Percentiles rank a stretch among this genome's conserved stretches.
phyloP scores from a whole-genome alignment of 2,888 invertebrate species.

The Acleris cristana region DNA sequence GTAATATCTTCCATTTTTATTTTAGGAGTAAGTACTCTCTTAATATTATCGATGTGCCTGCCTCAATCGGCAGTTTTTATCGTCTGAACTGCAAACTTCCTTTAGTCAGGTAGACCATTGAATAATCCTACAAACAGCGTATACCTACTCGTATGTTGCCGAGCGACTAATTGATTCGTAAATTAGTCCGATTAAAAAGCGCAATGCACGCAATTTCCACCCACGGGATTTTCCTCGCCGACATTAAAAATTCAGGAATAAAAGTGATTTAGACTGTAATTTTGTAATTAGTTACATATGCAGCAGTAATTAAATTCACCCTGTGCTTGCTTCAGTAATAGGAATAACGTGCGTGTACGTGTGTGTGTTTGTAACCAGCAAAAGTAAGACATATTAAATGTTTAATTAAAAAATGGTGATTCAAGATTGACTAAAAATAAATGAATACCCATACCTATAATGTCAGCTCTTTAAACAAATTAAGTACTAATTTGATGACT shows the following conservation, averaged over 20 bases:
- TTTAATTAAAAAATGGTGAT: too few species aligned
- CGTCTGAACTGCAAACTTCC: too few species aligned
- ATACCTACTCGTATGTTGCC: background rate
- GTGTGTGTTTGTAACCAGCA: too few species aligned
- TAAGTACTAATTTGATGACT: constrained; percentile 3
- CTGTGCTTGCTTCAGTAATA: background rate
- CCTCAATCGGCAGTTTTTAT: too few species aligned
- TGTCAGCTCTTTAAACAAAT: background rate
- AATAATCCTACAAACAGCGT: background rate
- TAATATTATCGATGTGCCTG: too few species aligned
- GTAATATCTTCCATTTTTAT: too few species aligned
- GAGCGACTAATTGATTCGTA: constrained; percentile 2
- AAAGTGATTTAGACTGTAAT: constrained; percentile 14
- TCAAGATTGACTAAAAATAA: too few species aligned
- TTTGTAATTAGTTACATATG: constrained; percentile 9
- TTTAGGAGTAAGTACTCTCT: too few species aligned
- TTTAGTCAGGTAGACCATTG: background rate
- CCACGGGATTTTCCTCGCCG: background rate
- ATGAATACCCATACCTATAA: too few species aligned
- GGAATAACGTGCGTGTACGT: too few species aligned
- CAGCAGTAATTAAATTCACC: constrained; percentile 1
- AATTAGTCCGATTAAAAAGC: constrained; percentile 7
- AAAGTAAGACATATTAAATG: too few species aligned
- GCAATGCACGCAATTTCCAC: background rate
- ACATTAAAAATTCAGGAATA: constrained; percentile 11